Conservation (phyloP, 1,140 invertebrate species). For the Euschistus heros region DNA sequence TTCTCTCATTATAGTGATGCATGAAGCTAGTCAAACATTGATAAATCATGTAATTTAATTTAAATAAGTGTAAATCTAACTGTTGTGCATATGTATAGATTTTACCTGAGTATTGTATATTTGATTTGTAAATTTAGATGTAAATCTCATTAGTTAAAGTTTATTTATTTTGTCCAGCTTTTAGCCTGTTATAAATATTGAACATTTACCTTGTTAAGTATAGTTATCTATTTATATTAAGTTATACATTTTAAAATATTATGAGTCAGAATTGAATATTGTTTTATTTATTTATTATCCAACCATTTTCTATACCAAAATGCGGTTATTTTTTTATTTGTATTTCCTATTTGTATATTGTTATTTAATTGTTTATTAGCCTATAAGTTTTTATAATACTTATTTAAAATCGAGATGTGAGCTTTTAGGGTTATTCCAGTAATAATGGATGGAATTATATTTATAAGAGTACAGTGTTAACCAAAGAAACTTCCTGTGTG, state of each 20-base stretch:
- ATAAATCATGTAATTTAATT: constrained; percentile 11
- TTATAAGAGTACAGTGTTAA: constrained; percentile 8
- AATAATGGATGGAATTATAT: too few relatives aligned
- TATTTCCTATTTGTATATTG: too few relatives aligned
- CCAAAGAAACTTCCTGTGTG: constrained; percentile 5
- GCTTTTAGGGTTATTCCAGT: too few relatives aligned
- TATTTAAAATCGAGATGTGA: background rate
- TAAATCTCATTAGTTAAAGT: constrained; percentile 9
- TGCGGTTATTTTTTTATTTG: too few relatives aligned
- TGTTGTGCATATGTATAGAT: constrained; percentile 13
- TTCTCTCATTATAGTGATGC: constrained; percentile 19
- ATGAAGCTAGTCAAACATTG: constrained; percentile 21
- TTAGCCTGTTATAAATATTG: too few relatives aligned
- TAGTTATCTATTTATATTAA: constrained; percentile 9
- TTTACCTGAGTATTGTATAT: constrained; percentile 11
- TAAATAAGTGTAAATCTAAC: constrained; percentile 4
- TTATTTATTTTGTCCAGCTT: constrained; percentile 1
- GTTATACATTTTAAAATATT: constrained; percentile 8
- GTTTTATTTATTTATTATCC: background rate
- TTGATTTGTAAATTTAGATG: constrained; percentile 7
- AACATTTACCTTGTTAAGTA: background rate
- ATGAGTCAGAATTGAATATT: constrained; percentile 8
- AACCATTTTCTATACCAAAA: too few relatives aligned
- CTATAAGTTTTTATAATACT: background rate
- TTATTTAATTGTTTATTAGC: too few relatives aligned